Percentiles rank a stretch among this genome's conserved stretches.
These are phyloP conservation scores for Sarcophaga caerulescens DNA, from an alignment of 2,888 invertebrate species.

Conservation along the genomic window DNA sequence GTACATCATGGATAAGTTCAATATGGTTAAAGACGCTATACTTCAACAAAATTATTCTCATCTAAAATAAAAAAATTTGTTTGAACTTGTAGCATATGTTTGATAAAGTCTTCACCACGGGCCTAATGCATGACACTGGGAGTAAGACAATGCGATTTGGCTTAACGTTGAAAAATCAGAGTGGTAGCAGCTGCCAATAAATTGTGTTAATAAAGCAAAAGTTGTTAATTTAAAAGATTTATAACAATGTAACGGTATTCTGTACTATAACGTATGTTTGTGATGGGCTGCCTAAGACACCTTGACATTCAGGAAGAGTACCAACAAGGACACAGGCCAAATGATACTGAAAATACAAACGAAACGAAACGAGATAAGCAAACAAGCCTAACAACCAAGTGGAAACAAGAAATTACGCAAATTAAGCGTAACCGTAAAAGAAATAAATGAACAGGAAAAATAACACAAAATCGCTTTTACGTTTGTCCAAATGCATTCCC, in stretches of 20 bases:
- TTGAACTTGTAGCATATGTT: too few relatives aligned
- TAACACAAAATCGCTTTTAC: background rate
- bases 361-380: background rate
- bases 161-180: constrained; percentile 46
- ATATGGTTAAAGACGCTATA: too few relatives aligned
- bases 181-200: constrained; percentile 76
- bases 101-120: background rate
- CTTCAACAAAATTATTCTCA: too few relatives aligned
- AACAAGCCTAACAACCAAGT: background rate
- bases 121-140: constrained; percentile 30
- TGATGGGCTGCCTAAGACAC: constrained; percentile 23
- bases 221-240: constrained; percentile 80
- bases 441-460: constrained; percentile 46
- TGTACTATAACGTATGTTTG: constrained; percentile 49
- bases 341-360: background rate
- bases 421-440: constrained; percentile 50
- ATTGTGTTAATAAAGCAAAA: constrained; percentile 79
- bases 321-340: constrained; percentile 1
- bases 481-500: background rate
- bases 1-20: too few relatives aligned
- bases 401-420: constrained; percentile 33
- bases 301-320: constrained; percentile 35
- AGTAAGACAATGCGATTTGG: background rate
- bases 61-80: too few relatives aligned
- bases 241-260: constrained; percentile 67